Evolutionary conservation across 2,888 invertebrate species (phyloP).

Genomic region (Hemistola chrysoprasaria): DNA sequence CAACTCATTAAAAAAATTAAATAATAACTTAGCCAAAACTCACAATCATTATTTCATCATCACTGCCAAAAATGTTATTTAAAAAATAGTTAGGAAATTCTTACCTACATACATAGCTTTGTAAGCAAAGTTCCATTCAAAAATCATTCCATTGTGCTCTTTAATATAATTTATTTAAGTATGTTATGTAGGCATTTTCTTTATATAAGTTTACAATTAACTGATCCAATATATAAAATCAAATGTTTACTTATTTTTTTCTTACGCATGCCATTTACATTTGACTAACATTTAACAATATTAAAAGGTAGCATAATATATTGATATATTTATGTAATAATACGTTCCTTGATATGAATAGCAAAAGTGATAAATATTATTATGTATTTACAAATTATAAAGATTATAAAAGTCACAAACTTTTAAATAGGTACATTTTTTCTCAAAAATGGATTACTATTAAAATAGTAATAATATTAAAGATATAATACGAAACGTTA

Average conservation of each 20-base stretch:
- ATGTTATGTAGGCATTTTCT: no score
- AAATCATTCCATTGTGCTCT: no score
- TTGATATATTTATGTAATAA: slow-evolving; percentile 28
- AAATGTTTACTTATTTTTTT: slow-evolving; percentile 9
- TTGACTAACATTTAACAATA: slow-evolving; percentile 21
- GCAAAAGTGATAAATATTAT: slow-evolving; percentile 26
- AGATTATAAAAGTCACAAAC: slow-evolving; percentile 26
- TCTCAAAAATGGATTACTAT: slow-evolving; percentile 26
- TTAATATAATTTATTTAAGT: no score
- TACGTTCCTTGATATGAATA: slow-evolving; percentile 32
- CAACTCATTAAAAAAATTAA: slow-evolving; percentile 29
- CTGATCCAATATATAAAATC: no score
- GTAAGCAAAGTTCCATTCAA: no score
- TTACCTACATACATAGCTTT: no score
- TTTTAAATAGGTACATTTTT: slow-evolving; percentile 17
- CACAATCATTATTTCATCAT: no score
- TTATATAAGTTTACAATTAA: no score
- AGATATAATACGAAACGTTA: slow-evolving; percentile 20
- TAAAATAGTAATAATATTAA: slow-evolving; percentile 17
- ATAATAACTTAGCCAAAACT: slow-evolving; percentile 5
- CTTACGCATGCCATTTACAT: slow-evolving; percentile 23
- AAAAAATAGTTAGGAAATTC: no score
- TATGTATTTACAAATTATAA: slow-evolving; percentile 24
- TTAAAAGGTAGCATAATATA: slow-evolving; percentile 22
- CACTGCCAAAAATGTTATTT: no score